Base-by-base conservation (phyloP, 2,888 invertebrate genomes). In the Harpalus rufipes region DNA sequence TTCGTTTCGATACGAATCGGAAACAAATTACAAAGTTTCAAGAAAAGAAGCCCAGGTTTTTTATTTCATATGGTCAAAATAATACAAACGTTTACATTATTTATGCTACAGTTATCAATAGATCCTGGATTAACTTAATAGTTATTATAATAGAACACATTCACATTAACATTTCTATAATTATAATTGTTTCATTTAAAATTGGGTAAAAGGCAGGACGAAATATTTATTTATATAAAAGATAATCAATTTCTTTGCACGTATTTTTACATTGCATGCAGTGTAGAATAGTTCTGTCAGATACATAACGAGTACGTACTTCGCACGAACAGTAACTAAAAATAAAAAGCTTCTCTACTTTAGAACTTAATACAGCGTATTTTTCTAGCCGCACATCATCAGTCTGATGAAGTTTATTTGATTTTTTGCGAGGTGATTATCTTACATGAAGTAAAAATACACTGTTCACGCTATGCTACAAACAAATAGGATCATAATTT, bases 281-380 rank as follows among this genome's bases (percentile, higher is more conserved):
- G 8, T 44, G 65, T 51, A 65, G 56, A 81, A 81, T 81, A 81
- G 63, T 18, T 61, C 65, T 81, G 81, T 81, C 81, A 81, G 63
- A 44, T 12, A 81, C 44, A 63, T 65, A 81, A 81, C 44, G 80
- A 80, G 63, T 63, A 80, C 21, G 63, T 80, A 80, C 81, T 81
- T 81, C 51, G 44, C 81, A 81, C 81, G 81, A 81, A 61, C 63
- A 51, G 44, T 81, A 65, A 65, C 81, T 81, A 63, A 81, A 81
- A 81, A 81, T 81, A 81, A 81, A 80, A 81, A 63, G 63, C 18
- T 81, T 63, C 21, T 65, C 25, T 44, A 44, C 18, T 81, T 81
- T 63, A 80, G 63, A 80, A 63, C 80, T 80, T 81, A 81, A 81
- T 65, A 65, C 63, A 65, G 14, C 44, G 44, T 32, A 65, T 81